Percentiles rank a stretch among this genome's conserved stretches.
Conservation (phyloP, 2,888 invertebrate genomes). For the Gasteruption jaculator region DNA sequence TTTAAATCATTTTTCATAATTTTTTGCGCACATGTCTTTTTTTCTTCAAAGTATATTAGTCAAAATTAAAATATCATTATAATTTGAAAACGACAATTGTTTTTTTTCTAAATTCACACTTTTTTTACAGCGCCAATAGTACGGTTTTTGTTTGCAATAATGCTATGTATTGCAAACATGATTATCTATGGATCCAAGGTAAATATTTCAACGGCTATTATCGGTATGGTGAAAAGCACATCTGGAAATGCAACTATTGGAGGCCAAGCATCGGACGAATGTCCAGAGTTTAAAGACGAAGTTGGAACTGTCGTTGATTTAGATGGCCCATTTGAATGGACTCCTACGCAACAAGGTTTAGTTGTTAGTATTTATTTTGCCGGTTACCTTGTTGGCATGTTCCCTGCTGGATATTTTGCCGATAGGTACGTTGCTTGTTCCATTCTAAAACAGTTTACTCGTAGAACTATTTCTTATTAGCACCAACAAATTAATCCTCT, state of each 20-base stretch:
- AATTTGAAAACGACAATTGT: background rate
- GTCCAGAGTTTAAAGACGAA: constrained; percentile 30
- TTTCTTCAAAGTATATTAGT: too few species aligned
- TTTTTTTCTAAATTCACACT: too few species aligned
- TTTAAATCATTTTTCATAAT: too few species aligned
- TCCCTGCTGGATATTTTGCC: constrained; percentile 44
- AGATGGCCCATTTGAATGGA: constrained; percentile 44
- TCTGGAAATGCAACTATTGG: background rate
- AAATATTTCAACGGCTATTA: constrained; percentile 42
- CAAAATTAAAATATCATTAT: background rate
- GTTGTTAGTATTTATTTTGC: constrained; percentile 45
- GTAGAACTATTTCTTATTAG: too few species aligned
- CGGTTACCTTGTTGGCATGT: constrained; percentile 46
- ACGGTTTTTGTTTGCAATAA: constrained; percentile 41
- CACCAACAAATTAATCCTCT: too few species aligned
- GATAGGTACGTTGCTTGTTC: constrained; percentile 37
- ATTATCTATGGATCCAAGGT: constrained; percentile 47
- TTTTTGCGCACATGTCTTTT: too few species aligned
- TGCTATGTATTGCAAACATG: constrained; percentile 48
- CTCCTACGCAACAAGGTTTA: constrained; percentile 38
- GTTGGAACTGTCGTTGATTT: constrained; percentile 22
- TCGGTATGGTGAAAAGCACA: constrained; percentile 42
- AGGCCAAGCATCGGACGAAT: constrained; percentile 23
- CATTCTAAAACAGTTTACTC: too few species aligned
- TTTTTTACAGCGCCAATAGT: constrained; percentile 31